phyloP scores from a whole-genome alignment of 2,797 vertebrate species.

The Danionella dracula region DNA sequence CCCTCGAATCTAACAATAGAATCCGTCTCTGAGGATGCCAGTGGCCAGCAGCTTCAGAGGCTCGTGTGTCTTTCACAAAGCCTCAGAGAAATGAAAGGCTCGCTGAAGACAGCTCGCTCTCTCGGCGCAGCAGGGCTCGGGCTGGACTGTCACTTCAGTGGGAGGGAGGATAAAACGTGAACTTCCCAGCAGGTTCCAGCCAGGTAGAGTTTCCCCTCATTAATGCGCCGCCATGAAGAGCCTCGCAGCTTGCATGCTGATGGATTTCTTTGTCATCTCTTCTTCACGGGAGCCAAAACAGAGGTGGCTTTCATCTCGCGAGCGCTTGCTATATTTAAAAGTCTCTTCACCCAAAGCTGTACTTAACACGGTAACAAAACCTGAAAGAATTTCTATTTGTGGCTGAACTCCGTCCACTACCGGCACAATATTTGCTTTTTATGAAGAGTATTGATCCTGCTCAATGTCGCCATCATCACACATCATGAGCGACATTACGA shows the following conservation, averaged over 20 bases:
- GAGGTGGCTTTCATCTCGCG: not conserved
- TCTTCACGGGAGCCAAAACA: not conserved
- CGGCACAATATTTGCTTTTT: too few relatives aligned
- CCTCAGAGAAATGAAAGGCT: slow-evolving; percentile 1
- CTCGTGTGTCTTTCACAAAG: slow-evolving; percentile 36
- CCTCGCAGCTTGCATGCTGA: not conserved
- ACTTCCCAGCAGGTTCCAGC: not conserved
- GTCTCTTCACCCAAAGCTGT: too few relatives aligned
- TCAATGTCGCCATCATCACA: too few relatives aligned
- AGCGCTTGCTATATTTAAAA: not conserved
- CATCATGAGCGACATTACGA: not conserved
- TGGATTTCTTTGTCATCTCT: not conserved
- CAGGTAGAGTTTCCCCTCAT: not conserved
- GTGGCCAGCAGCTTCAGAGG: slow-evolving; percentile 4
- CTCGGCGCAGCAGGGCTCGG: not conserved
- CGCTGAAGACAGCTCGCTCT: not conserved
- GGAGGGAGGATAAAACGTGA: not conserved
- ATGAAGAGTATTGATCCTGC: too few relatives aligned
- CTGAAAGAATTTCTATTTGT: too few relatives aligned
- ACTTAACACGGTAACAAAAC: too few relatives aligned
- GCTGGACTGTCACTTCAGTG: not conserved
- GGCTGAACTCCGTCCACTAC: too few relatives aligned
- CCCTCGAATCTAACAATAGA: too few relatives aligned
- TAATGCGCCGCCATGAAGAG: not conserved
- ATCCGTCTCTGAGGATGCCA: not conserved